Base-by-base conservation (phyloP, 64 coral and sea anemone genomes). In the Montipora capricornis region DNA sequence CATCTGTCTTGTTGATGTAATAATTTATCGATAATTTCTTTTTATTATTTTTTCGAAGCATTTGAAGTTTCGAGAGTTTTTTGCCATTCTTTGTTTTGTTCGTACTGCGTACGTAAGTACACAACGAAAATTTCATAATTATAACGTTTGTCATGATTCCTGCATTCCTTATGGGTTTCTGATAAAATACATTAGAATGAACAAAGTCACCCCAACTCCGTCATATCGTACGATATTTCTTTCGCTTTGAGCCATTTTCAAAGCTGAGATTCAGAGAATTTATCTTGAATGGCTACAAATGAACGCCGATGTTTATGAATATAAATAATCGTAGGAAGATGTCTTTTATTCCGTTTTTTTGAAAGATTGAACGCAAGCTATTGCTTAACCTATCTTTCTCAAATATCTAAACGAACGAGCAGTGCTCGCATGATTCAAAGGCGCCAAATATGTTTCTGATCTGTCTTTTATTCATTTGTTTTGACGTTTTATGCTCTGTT, bases 401-500 rank as follows among this genome's bases (percentile, higher is more conserved):
- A 49, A 6, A 13, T 2, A 78, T 48, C 16, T 2, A 49, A 49
- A 50, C 44, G 76, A 17, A 19, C 19, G 44, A 49, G 13, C 45
- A 4, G 2, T 78, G 47, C 49, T 78, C 17, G 76, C 17, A 48
- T 78, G 76, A 78, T 78, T 78, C 46, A 6, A 78, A 7, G 10
- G 44, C 73, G 29, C 13, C 66, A 45, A 46, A 37, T 83, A 13
- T 8, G 14, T 37, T 2, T 17, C 1, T 85, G 26, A 85, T 50
- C 62, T 46, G 49, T 0, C 17, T 49, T 78, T 85, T 70, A 12
- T 37, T 8, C 17, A 5, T n/a, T 85, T 20, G 2, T 7, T 5
- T 37, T 85, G 67, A 59, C 61, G 14, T 44, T 19, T 81, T 4
- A 15, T 71, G 68, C 59, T 49, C 9, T 85, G 82, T 85, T 85